Evolutionary conservation across 2,888 invertebrate species (phyloP), one percentile per base, ranked within the genome.

Genomic region (Agriopis leucophaearia): DNA sequence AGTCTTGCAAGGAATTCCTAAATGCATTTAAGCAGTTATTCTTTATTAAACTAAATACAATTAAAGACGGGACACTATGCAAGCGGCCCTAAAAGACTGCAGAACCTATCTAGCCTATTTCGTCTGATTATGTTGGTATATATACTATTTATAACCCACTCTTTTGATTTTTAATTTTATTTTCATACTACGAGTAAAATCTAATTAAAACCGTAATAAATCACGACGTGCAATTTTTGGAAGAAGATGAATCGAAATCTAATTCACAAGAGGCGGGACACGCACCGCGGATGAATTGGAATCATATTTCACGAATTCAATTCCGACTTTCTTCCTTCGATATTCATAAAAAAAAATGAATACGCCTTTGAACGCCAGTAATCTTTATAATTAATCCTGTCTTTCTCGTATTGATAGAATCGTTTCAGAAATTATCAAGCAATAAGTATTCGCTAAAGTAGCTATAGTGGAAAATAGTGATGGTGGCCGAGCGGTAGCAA

Each of bases 221-320:
- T 50, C 36, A 18, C 56, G 66, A 72, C 71, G 70, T 66, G 71
- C 69, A 71, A 66, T 44, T 40, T 67, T 69, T 56, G 73, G 73
- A 75, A 74, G 62, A 74, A 72, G 54, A 78, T 66, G 47, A 63
- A 71, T 70, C 65, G 64, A 60, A 77, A 77, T 78, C 71, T 69
- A 75, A 81, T 77, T 74, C 56, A 51, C 67, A 74, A 57, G 62
- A 75, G 83, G 81, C 79, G 82, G 72, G 71, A 61, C 75, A 68
- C 73, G 66, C 18, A 36, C 16, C 7, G 10, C 59, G 66, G 74
- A 68, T 67, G 54, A 66, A 74, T 74, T 72, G 61, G 35, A 38
- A 18, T 15, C 69, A 78, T 82, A 77, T 78, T 78, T 78, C 73
- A 81, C 68, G 66, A 75, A 73, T 75, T 77, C 71, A 80, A 81